Evolutionary conservation across 2,888 invertebrate species (phyloP).

Genomic region (Phaedon cochleariae): DNA sequence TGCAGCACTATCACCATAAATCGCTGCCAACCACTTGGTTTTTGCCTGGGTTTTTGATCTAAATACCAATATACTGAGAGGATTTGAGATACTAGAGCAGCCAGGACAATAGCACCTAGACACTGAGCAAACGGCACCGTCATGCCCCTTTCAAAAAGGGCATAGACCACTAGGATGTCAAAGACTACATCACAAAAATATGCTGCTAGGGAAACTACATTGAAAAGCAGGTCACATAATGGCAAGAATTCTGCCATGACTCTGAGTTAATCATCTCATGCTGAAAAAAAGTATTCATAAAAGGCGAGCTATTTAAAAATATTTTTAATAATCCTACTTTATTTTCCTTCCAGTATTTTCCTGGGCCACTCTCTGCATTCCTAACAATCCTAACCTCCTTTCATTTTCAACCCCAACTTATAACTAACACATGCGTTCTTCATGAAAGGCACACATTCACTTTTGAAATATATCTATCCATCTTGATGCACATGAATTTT

Average conservation of each 20-base stretch:
- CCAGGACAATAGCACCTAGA: constrained; percentile 75
- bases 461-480: constrained; percentile 7
- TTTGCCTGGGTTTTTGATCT: constrained; percentile 50
- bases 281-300: constrained; percentile 44
- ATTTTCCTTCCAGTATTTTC: constrained; percentile 55
- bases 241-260: constrained; percentile 85
- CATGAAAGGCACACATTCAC: constrained; percentile 7
- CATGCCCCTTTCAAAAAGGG: constrained; percentile 75
- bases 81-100: constrained; percentile 79
- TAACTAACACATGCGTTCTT: no score
- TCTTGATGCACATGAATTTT: background rate
- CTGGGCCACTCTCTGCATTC: constrained; percentile 61
- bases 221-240: constrained; percentile 90
- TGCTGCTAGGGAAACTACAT: constrained; percentile 87
- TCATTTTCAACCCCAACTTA: no score
- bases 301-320: constrained; percentile 18
- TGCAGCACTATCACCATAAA: constrained; percentile 70
- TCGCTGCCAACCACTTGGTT: constrained; percentile 62
- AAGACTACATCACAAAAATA: constrained; percentile 93
- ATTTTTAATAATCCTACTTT: constrained; percentile 46
- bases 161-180: constrained; percentile 86
- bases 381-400: constrained; percentile 63
- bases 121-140: constrained; percentile 74
- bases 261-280: constrained; percentile 56
- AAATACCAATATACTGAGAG: constrained; percentile 74